These are phyloP conservation scores for Synaphobranchus kaupii DNA, from an alignment of 2,797 vertebrate species.

Conservation along the genomic window DNA sequence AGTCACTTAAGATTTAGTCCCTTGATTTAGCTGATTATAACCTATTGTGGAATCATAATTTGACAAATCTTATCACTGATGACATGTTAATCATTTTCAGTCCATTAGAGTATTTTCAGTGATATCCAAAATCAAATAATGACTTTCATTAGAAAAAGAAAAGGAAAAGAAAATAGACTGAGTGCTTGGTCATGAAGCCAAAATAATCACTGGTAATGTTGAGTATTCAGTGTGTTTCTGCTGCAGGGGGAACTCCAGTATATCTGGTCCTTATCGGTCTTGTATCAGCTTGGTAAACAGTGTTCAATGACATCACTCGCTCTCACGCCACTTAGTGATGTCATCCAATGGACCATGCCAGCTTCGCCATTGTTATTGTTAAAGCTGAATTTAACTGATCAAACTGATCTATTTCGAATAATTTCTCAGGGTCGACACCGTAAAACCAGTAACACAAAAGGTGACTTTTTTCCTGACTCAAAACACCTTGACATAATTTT, in stretches of 20 bases:
- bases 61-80: background rate
- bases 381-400: background rate
- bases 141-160: background rate
- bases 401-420: background rate
- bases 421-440: background rate
- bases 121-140: background rate
- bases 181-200: constrained; percentile 19
- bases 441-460: constrained; percentile 20
- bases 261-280: constrained; percentile 34
- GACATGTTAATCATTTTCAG: background rate
- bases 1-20: background rate
- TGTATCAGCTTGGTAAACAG: constrained; percentile 48
- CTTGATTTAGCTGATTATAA: background rate
- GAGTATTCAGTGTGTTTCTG: constrained; percentile 28
- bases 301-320: constrained; percentile 43
- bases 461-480: constrained; percentile 21
- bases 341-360: constrained; percentile 40
- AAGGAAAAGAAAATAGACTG: background rate
- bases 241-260: constrained; percentile 14
- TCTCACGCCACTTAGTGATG: constrained; percentile 47
- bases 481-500: background rate
- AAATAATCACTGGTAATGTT: constrained; percentile 22
- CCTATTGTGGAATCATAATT: background rate
- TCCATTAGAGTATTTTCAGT: background rate
- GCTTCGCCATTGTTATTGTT: constrained; percentile 45